These are phyloP conservation scores for Larimichthys polyactis DNA, from an alignment of 2,113 vertebrate genomes.

Conservation along the genomic window DNA sequence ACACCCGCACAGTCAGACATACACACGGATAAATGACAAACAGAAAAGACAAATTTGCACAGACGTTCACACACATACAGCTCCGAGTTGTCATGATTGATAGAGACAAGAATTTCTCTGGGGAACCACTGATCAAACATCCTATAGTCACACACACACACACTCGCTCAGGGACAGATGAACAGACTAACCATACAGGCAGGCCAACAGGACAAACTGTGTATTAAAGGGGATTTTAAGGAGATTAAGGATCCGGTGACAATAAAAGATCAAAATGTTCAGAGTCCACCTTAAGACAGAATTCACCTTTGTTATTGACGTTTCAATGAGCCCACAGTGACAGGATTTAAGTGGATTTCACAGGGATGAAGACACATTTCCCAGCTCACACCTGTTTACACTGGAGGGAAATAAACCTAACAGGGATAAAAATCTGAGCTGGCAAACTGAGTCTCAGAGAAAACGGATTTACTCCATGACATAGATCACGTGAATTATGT, in stretches of 20 bases:
- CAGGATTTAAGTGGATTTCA: conserved; percentile 41
- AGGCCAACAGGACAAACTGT: conserved; percentile 57
- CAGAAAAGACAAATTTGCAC: conserved; percentile 32
- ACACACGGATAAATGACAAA: conserved; percentile 55
- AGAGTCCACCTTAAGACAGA: conserved; percentile 70
- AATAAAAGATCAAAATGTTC: conserved; percentile 55
- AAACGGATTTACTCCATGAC: not conserved
- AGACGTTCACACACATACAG: conserved; percentile 15
- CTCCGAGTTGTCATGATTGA: conserved; percentile 33
- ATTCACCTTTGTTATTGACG: conserved; percentile 15
- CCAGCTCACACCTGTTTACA: conserved; percentile 32
- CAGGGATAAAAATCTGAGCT: conserved; percentile 4
- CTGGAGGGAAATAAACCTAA: conserved; percentile 8
- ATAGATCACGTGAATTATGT: conserved; percentile 25
- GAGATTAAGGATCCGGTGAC: conserved; percentile 81
- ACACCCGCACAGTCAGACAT: conserved; percentile 35
- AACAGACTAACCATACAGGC: conserved; percentile 38
- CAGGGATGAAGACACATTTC: conserved; percentile 34
- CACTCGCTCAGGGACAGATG: conserved; percentile 21
- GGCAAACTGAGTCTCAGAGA: not conserved
- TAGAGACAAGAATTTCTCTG: conserved; percentile 50
- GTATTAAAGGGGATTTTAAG: conserved; percentile 79
- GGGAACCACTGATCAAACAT: conserved; percentile 61
- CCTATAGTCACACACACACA: conserved; percentile 20
- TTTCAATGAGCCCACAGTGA: conserved; percentile 27